Percentiles rank a stretch among this genome's conserved stretches.
Evolutionary conservation across 2,888 invertebrate genomes (phyloP).

Genomic region (Endomychus coccineus): DNA sequence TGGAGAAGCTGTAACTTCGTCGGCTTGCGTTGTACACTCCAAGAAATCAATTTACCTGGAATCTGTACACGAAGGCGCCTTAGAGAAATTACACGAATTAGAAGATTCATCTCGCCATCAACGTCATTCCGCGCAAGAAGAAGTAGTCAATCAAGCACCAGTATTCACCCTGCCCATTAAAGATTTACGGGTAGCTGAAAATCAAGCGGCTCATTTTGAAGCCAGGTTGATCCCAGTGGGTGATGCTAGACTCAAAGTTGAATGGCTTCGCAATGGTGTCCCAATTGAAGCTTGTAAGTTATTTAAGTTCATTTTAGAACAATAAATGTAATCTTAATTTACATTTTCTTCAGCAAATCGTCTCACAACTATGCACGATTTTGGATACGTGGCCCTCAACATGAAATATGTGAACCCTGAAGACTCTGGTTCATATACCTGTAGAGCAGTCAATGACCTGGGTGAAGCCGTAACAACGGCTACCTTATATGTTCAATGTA

Average conservation of each 20-base stretch:
- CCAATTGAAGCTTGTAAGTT: constrained; percentile 79
- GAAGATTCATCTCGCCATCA: constrained; percentile 74
- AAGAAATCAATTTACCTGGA: constrained; percentile 80
- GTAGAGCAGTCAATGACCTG: constrained; percentile 83
- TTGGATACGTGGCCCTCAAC: constrained; percentile 92
- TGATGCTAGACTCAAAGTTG: constrained; percentile 84
- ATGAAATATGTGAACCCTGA: constrained; percentile 93
- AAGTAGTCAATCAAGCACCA: constrained; percentile 77
- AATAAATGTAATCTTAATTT: constrained; percentile 5
- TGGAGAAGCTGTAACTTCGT: constrained; percentile 90
- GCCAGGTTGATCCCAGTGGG: constrained; percentile 90
- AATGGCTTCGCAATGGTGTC: constrained; percentile 89
- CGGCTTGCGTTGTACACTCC: constrained; percentile 73
- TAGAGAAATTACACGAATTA: constrained; percentile 71
- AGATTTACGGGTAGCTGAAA: constrained; percentile 79
- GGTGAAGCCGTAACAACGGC: constrained; percentile 95
- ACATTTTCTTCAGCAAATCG: constrained; percentile 61
- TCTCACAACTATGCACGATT: constrained; percentile 92
- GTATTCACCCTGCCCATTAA: constrained; percentile 88
- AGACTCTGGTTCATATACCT: constrained; percentile 95
- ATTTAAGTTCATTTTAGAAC: constrained; percentile 4
- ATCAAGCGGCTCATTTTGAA: constrained; percentile 90
- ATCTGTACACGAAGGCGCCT: constrained; percentile 80
- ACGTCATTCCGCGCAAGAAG: constrained; percentile 66
- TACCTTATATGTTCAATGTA: constrained; percentile 79